Percentiles rank a stretch among this genome's conserved stretches.
Evolutionary conservation across 2,797 vertebrate species (phyloP).

Genomic region (Etheostoma nigrum): DNA sequence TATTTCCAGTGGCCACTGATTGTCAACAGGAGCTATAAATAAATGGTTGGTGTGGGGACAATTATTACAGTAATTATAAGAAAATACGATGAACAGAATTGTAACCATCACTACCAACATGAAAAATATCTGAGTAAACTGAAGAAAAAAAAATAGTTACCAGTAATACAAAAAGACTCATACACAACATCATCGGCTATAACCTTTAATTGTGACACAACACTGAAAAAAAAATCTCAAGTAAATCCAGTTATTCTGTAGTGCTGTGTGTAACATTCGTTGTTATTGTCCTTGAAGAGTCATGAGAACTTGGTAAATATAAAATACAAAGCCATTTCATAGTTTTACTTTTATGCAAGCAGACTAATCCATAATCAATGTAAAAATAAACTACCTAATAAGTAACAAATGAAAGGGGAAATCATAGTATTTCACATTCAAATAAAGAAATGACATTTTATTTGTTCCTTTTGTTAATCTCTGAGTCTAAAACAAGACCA

Average conservation of each 20-base stretch:
- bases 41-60: background rate
- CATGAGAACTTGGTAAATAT: constrained; percentile 65
- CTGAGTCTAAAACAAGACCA: background rate
- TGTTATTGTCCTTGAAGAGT: constrained; percentile 70
- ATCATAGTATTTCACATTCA: constrained; percentile 39
- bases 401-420: constrained; percentile 17
- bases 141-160: background rate
- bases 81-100: background rate
- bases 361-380: constrained; percentile 38
- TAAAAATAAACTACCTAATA: constrained; percentile 33
- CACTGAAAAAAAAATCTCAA: constrained; percentile 75
- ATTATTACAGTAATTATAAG: background rate
- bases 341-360: constrained; percentile 61
- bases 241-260: constrained; percentile 82
- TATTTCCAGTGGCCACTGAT: constrained; percentile 12
- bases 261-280: constrained; percentile 81
- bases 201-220: constrained; percentile 77
- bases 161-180: constrained; percentile 3
- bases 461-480: constrained; percentile 11
- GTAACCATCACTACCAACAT: background rate
- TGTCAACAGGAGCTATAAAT: background rate
- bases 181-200: constrained; percentile 40
- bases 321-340: constrained; percentile 64
- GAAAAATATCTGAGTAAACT: background rate
- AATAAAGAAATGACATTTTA: constrained; percentile 27